These are phyloP conservation scores for Lottia scabra DNA, from an alignment of 2,888 invertebrate species.

Conservation along the genomic window DNA sequence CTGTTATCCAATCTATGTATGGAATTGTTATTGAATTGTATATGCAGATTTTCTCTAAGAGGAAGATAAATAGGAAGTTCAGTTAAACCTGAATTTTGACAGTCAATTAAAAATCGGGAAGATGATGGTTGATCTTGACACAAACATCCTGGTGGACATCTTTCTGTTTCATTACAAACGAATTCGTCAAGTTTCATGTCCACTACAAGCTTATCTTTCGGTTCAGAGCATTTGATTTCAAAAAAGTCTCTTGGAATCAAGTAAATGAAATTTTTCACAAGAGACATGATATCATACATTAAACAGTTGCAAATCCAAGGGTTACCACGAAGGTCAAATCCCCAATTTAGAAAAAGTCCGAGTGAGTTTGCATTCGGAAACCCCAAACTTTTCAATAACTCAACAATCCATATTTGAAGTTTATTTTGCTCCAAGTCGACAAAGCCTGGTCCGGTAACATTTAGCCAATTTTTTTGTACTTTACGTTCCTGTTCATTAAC, in stretches of 20 bases:
- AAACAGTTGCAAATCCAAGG: background rate
- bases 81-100: background rate
- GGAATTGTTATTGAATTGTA: background rate
- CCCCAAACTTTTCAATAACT: background rate
- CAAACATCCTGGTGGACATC: background rate
- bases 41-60: background rate
- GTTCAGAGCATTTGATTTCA: background rate
- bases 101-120: background rate
- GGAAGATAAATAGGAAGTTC: background rate
- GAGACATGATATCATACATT: background rate
- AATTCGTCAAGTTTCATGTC: background rate
- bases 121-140: background rate
- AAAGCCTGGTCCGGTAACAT: background rate
- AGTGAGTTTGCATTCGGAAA: background rate
- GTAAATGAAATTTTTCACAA: background rate
- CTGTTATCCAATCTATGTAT: background rate
- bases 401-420: background rate
- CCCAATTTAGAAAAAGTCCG: background rate
- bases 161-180: background rate
- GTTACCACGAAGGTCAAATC: background rate
- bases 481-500: background rate
- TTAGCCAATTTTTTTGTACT: background rate
- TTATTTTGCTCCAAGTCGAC: background rate
- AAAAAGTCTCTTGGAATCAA: background rate
- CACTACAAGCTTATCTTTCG: background rate